phyloP scores from a whole-genome alignment of 2,113 vertebrate genomes.

The Odontophorus gujanensis region DNA sequence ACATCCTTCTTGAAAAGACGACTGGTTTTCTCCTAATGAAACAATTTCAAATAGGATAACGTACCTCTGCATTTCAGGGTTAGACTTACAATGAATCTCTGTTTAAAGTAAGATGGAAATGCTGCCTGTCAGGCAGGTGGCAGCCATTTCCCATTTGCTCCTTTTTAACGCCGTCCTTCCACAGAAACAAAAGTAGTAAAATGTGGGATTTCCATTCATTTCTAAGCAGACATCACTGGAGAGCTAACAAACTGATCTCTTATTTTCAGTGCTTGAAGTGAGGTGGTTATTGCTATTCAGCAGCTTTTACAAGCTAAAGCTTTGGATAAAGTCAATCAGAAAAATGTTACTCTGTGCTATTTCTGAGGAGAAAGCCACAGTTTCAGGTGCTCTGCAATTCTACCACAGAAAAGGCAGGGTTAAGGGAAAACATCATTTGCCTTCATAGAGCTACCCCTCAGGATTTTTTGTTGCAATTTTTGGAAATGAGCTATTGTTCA shows the following conservation, averaged over 20 bases:
- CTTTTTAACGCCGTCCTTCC: neutral
- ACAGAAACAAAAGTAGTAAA: neutral
- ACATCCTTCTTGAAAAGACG: neutral
- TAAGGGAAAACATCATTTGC: neutral
- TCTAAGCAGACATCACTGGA: slow-evolving; percentile 31
- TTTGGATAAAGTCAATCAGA: neutral
- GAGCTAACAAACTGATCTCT: neutral
- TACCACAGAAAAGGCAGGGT: neutral
- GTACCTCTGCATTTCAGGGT: neutral
- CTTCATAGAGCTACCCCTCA: neutral
- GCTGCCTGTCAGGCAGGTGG: neutral
- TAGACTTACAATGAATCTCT: neutral
- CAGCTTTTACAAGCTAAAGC: slow-evolving; percentile 8
- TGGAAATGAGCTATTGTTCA: neutral
- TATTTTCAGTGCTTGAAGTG: slow-evolving; percentile 46
- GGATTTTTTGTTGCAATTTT: neutral
- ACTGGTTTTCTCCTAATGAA: neutral
- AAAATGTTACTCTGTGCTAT: neutral
- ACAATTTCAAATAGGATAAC: neutral
- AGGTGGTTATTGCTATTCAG: slow-evolving; percentile 55
- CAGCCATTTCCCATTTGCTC: neutral
- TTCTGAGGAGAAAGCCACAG: slow-evolving; percentile 16
- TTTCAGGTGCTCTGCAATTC: neutral
- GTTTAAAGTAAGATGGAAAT: neutral
- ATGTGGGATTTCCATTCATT: slow-evolving; percentile 41